Base-by-base conservation (phyloP, 2,888 invertebrate genomes). In the Mythimna loreyi region DNA sequence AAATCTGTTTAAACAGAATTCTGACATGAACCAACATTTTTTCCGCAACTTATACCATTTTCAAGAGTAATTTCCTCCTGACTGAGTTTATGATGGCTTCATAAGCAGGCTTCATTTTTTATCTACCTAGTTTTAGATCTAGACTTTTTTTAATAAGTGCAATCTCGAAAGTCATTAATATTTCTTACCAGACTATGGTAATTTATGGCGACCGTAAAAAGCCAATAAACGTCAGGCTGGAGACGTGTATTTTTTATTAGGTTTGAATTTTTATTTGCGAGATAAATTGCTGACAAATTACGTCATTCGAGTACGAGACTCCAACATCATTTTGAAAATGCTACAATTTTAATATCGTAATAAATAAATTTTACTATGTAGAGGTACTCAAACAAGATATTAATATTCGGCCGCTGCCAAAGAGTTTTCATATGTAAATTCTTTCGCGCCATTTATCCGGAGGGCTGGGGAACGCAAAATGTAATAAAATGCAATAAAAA, bases 401-500 rank as follows among this genome's bases (percentile, higher is more conserved):
- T 85, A 83, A 82, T 82, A 83, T 83, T 74, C 82, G 66, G 67
- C 36, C 67, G 73, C 71, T 74, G 61, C 55, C 65, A 68, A 77
- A 81, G 75, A 81, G 85, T 86, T 89, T 91, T 89, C 90, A 91
- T 91, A 93, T 92, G 91, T 86, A 93, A 93, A 94, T 93, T 90
- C 90, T 88, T 92, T 83, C 81, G 85, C 81, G 78, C 87, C 90
- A 90, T 92, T 91, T 90, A 86, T 72, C 49, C 70, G 16, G 77
- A 86, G 80, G 80, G 80, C 80, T 85, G 89, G 88, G 76, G 86
- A 71, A 74, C 67, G 80, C 84, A 81, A 81, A 86, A 85, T 82
- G 90, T 89, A 89, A 92, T 92, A 91, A 91, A 93, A 92, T 89
- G 93, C 91, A 91, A 93, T 94, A 93, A 93, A 94, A 93, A 91